These are phyloP conservation scores for Azorinus chamasolen DNA, from an alignment of 2,888 invertebrate species.

Conservation along the genomic window DNA sequence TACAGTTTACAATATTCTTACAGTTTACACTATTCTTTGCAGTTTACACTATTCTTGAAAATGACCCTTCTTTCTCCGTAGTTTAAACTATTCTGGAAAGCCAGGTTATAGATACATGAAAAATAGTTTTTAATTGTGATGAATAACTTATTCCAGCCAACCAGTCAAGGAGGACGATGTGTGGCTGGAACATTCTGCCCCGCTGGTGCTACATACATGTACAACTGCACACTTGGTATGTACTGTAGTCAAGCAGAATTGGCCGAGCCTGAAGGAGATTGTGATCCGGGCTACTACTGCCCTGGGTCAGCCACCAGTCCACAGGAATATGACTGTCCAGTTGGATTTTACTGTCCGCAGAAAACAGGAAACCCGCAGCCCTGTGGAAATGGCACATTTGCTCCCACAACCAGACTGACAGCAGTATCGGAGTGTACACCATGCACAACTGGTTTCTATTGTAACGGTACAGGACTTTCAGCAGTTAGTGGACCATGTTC, in stretches of 20 bases:
- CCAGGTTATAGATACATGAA: too few species aligned
- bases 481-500: constrained; percentile 75
- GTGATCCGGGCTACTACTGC: constrained; percentile 81
- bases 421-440: constrained; percentile 71
- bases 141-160: constrained; percentile 71
- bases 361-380: constrained; percentile 77
- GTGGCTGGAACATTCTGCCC: constrained; percentile 82
- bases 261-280: constrained; percentile 73
- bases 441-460: constrained; percentile 80
- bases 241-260: constrained; percentile 81
- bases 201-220: constrained; percentile 75
- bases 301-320: constrained; percentile 72
- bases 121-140: too few species aligned
- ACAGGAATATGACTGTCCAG: constrained; percentile 71
- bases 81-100: too few species aligned
- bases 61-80: too few species aligned
- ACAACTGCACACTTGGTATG: constrained; percentile 80
- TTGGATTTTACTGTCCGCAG: constrained; percentile 78
- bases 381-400: constrained; percentile 84
- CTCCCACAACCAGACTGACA: constrained; percentile 61
- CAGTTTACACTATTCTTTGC: too few species aligned
- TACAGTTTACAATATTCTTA: too few species aligned
- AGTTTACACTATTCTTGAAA: too few species aligned
- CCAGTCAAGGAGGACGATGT: constrained; percentile 81
- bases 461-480: constrained; percentile 78